Evolutionary conservation across 92 coral and sea anemone genomes (phyloP).

Genomic region (Actinostola sp.): DNA sequence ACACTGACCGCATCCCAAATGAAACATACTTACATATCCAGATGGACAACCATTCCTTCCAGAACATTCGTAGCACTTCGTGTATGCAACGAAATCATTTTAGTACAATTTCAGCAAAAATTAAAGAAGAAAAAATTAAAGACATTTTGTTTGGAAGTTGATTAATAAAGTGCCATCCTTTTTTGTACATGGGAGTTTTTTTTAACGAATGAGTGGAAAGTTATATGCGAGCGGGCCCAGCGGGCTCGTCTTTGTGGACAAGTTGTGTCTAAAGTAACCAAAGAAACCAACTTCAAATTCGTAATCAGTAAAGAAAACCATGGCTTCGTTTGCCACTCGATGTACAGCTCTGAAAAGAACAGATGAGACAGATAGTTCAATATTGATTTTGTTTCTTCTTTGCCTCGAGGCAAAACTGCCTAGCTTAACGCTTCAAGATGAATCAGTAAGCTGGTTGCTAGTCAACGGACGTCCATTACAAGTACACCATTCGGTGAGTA

Average conservation of each 20-base stretch:
- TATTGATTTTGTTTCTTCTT: background rate
- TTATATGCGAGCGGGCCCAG: too few relatives aligned
- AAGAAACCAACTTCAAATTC: background rate
- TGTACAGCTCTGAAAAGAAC: background rate
- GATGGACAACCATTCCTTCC: too few relatives aligned
- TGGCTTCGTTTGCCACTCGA: background rate
- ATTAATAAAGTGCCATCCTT: too few relatives aligned
- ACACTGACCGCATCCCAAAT: background rate
- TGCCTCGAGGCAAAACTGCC: background rate
- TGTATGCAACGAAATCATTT: too few relatives aligned
- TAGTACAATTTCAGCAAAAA: too few relatives aligned
- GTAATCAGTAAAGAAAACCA: background rate
- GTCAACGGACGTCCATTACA: background rate
- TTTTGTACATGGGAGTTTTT: too few relatives aligned
- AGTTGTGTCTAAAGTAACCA: background rate
- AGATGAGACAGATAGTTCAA: background rate
- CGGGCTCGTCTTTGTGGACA: background rate
- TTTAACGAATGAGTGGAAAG: too few relatives aligned
- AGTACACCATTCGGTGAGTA: background rate
- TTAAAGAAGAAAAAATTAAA: too few relatives aligned
- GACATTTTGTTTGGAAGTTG: too few relatives aligned
- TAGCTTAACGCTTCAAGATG: too few relatives aligned
- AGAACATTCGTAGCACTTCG: too few relatives aligned
- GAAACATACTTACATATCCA: background rate
- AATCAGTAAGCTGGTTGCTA: slow-evolving; percentile 8